These are phyloP conservation scores for Otis tarda DNA, from an alignment of 2,113 vertebrate species.

Conservation along the genomic window DNA sequence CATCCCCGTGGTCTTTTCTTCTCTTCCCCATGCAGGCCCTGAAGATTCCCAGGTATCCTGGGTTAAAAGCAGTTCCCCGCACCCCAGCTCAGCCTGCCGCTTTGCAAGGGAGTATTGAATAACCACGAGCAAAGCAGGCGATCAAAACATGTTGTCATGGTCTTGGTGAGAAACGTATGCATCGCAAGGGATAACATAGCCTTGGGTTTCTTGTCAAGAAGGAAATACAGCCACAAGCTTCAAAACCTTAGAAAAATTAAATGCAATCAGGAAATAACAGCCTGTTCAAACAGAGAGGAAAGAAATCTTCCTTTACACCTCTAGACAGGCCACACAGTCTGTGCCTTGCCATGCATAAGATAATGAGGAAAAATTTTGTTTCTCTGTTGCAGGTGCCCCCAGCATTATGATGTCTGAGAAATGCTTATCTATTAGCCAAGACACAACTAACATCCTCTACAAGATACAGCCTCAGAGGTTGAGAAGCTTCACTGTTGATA, in stretches of 20 bases:
- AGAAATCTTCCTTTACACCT: background rate
- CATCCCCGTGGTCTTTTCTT: accelerated
- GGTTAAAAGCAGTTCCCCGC: background rate
- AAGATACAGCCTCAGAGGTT: background rate
- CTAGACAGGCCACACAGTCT: background rate
- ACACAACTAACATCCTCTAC: background rate
- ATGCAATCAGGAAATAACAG: background rate
- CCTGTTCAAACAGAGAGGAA: background rate
- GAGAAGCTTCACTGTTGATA: background rate
- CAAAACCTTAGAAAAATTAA: slow-evolving; percentile 7
- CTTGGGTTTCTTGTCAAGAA: background rate
- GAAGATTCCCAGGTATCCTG: too few relatives aligned
- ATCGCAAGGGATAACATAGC: background rate
- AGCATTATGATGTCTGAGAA: background rate
- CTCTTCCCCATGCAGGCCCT: accelerated
- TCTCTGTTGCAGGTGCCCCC: background rate
- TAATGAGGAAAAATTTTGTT: background rate
- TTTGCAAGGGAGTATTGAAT: accelerated
- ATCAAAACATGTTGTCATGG: background rate
- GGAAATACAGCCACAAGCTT: background rate
- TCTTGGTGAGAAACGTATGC: background rate
- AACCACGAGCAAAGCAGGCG: accelerated
- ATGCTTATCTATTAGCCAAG: background rate
- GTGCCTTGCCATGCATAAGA: background rate
- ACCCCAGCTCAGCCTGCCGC: accelerated